Evolutionary conservation across 2,113 vertebrate genomes (phyloP).

Genomic region (Anseranas semipalmata): DNA sequence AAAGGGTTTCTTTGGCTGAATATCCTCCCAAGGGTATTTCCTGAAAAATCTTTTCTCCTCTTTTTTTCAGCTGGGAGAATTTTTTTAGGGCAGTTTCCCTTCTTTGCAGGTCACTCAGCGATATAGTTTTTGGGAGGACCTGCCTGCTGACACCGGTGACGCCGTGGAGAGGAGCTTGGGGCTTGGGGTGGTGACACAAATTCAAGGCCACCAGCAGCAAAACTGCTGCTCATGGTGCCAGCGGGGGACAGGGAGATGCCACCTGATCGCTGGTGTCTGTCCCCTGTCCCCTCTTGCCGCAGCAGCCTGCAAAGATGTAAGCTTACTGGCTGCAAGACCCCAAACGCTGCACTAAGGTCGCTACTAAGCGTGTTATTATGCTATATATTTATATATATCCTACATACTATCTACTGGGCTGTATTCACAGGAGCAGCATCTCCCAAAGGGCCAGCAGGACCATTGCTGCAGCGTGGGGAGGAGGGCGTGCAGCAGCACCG

Average conservation of each 20-base stretch:
- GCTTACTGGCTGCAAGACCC: not conserved
- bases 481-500: not conserved
- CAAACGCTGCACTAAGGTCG: not conserved
- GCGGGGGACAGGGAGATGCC: not conserved
- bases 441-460: slow-evolving; percentile 4
- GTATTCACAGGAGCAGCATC: slow-evolving; percentile 19
- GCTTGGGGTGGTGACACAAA: not conserved
- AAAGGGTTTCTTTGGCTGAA: not conserved
- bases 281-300: not conserved
- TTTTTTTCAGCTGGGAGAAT: not conserved
- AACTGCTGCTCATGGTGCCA: not conserved
- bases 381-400: slow-evolving; percentile 44
- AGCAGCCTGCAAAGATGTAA: not conserved
- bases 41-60: not conserved
- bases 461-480: slow-evolving; percentile 27
- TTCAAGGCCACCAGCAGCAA: not conserved
- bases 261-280: too few species aligned
- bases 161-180: not conserved
- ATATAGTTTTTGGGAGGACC: not conserved
- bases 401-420: slow-evolving; percentile 48
- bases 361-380: slow-evolving; percentile 31
- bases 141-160: not conserved
- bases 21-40: not conserved
- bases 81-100: not conserved
- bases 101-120: not conserved